Percentiles rank a stretch among this genome's conserved stretches.
phyloP scores from a whole-genome alignment of 2,797 vertebrate genomes.

The Lepidocolaptes lacrymiger region DNA sequence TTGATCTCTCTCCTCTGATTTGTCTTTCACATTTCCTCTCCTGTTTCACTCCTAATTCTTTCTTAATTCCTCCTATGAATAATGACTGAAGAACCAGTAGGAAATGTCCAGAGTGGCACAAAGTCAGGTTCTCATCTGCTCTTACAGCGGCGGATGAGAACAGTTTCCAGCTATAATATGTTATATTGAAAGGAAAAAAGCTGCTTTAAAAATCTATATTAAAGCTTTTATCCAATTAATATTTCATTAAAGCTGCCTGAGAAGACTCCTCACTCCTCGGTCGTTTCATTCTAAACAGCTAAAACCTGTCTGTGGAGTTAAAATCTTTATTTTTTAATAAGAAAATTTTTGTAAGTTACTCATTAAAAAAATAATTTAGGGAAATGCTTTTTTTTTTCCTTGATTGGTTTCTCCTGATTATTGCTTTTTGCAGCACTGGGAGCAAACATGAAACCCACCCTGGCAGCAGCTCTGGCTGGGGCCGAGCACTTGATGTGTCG shows the following conservation, averaged over 20 bases:
- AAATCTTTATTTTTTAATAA: background rate
- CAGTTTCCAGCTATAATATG: background rate
- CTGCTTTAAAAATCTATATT: constrained; percentile 28
- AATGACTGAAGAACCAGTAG: background rate
- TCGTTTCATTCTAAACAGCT: background rate
- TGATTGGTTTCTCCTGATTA: background rate
- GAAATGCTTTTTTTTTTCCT: constrained; percentile 17
- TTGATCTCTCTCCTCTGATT: background rate
- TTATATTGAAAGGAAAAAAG: background rate
- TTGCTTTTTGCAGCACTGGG: background rate
- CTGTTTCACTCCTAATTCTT: background rate
- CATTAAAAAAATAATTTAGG: constrained; percentile 42
- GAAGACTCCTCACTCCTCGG: background rate
- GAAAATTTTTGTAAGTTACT: background rate
- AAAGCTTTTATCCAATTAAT: constrained; percentile 62
- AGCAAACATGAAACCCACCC: background rate
- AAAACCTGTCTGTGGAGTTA: background rate
- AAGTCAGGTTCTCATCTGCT: background rate
- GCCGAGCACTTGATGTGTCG: background rate
- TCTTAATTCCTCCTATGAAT: background rate
- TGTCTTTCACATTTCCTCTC: background rate
- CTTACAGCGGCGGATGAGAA: background rate
- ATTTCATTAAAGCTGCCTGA: constrained; percentile 24
- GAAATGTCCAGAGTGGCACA: background rate
- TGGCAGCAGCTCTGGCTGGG: background rate